Conservation (phyloP, 2,113 vertebrate genomes). For the Sarotherodon lohbergeri region DNA sequence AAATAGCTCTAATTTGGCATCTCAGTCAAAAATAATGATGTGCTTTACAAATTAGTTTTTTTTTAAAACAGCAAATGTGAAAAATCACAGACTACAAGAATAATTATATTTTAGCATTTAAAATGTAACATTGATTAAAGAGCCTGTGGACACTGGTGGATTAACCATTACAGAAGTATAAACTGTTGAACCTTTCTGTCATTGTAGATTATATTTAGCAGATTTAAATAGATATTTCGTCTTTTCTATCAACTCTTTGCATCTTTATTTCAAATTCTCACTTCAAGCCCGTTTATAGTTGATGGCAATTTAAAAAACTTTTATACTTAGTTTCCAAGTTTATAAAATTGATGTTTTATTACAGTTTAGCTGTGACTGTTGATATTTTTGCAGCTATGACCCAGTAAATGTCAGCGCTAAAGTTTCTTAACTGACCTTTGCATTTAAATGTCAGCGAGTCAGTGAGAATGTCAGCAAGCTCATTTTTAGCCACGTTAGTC, state of each 20-base stretch:
- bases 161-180: not conserved
- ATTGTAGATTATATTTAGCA: not conserved
- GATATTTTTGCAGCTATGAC: not conserved
- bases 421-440: not conserved
- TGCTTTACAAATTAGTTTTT: not conserved
- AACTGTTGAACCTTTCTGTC: not conserved
- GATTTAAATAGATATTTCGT: not conserved
- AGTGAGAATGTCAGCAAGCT: not conserved
- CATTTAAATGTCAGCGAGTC: not conserved
- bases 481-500: not conserved
- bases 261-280: not conserved
- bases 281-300: not conserved
- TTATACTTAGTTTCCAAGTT: not conserved
- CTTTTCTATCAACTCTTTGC: not conserved
- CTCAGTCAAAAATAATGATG: not conserved
- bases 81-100: not conserved
- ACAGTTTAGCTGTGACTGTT: not conserved
- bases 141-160: not conserved
- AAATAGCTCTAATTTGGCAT: not conserved
- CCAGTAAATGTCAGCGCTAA: not conserved
- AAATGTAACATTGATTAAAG: not conserved
- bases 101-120: not conserved
- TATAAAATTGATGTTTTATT: not conserved
- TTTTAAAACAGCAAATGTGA: not conserved
- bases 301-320: not conserved